Base-by-base conservation (phyloP, 2,888 invertebrate species). In the Nycteola revayana region DNA sequence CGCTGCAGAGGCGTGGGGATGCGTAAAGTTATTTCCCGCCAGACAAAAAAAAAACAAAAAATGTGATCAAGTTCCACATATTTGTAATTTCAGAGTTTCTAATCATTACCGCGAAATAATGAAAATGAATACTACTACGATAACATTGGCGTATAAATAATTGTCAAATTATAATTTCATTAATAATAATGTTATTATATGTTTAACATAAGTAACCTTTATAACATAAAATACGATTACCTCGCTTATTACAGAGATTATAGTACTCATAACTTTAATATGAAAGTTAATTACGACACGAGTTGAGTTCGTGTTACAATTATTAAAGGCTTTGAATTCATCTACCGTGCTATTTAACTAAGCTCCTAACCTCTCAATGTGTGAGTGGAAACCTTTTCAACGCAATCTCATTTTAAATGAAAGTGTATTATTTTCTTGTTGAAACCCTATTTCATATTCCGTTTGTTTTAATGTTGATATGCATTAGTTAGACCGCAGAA, bases 121-220 rank as follows among this genome's bases (percentile, higher is more conserved):
- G n/a, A n/a, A n/a, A n/a, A n/a, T n/a, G n/a, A n/a, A n/a, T n/a
- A n/a, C n/a, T n/a, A n/a, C n/a, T n/a, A n/a, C n/a, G n/a, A n/a
- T n/a, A n/a, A n/a, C n/a, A n/a, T n/a, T n/a, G n/a, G n/a, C n/a
- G n/a, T n/a, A n/a, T n/a, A n/a, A n/a, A n/a, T n/a, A n/a, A n/a
- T n/a, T n/a, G 25, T 26, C 34, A 29, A 30, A 47, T 42, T 36
- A 41, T 47, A 29, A 35, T 28, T 42, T 34, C 22, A 35, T 46
- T 47, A 46, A 46, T 42, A 29, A 9, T 11, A 32, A 32, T 33
- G 41, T 42, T 37, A 27, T 32, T n/a, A n/a, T n/a, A n/a, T n/a
- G 28, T 36, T 14, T 14, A 14, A 14, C 14, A 14, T 3, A 14
- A n/a, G n/a, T n/a, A 14, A 14, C 14, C 14, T 14, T 14, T 3